Evolutionary conservation across 2,888 invertebrate genomes (phyloP).

Genomic region (Calameuta pallipes): DNA sequence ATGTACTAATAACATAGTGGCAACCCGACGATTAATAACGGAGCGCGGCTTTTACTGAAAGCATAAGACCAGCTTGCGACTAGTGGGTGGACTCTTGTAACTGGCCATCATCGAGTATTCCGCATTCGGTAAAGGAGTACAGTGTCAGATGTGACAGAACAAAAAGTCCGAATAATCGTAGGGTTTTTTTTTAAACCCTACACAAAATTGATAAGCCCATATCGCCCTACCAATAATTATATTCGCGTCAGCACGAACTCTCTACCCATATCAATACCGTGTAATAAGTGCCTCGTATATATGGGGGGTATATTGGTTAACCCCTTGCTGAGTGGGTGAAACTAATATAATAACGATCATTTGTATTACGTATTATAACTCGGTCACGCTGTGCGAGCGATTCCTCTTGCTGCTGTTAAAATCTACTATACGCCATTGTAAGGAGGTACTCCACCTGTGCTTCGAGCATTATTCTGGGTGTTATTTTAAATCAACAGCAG

Average conservation of each 20-base stretch:
- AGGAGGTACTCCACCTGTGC: neutral
- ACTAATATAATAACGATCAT: constrained; percentile 32
- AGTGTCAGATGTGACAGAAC: neutral
- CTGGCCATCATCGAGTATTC: constrained; percentile 1
- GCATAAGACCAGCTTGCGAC: constrained; percentile 19
- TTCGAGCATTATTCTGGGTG: neutral
- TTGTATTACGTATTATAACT: constrained; percentile 22
- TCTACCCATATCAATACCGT: constrained; percentile 3
- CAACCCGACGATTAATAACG: constrained; percentile 62
- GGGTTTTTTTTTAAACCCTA: neutral
- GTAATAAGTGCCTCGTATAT: constrained; percentile 24
- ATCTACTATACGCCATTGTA: neutral
- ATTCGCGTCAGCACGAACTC: constrained; percentile 1
- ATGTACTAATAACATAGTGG: constrained; percentile 65
- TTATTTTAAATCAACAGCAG: neutral
- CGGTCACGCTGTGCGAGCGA: constrained; percentile 10
- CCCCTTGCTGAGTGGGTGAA: constrained; percentile 29
- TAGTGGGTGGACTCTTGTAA: constrained; percentile 44
- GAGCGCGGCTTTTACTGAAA: constrained; percentile 17
- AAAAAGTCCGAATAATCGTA: neutral
- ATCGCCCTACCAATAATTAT: neutral
- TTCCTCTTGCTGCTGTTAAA: constrained; percentile 18
- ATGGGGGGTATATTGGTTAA: constrained; percentile 33
- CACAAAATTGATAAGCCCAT: neutral
- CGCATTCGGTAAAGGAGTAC: neutral